Evolutionary conservation across 1,140 invertebrate species (phyloP), one percentile per base, ranked within the genome.

Genomic region (Latrodectus geometricus): DNA sequence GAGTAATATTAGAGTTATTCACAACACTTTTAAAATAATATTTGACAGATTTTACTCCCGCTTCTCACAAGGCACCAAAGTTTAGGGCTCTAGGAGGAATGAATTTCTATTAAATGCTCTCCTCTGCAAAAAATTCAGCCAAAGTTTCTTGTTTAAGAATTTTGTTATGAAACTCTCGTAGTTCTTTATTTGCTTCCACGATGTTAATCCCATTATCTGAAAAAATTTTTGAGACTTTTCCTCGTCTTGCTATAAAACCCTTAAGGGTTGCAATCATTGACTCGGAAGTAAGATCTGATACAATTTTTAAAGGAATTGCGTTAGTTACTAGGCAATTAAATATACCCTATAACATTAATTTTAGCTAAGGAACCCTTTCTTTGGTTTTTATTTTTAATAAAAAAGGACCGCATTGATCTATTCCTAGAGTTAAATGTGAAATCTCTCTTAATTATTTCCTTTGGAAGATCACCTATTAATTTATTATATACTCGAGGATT

Each of bases 151-250:
- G n/a, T n/a, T n/a, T n/a, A n/a, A n/a, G n/a, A n/a, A n/a, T n/a
- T n/a, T n/a, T n/a, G n/a, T n/a, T 23, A 11, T 12, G 72, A 8
- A 74, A 49, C 12, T 50, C 49, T 23, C 48, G 68, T 9, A 88
- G 15, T n/a, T 65, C 70, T 48, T 75, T 23, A 52, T 83, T 88
- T 11, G 72, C 48, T 4, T 76, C 52, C 4, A 69, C 50, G 80
- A 92, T 91, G 88, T 91, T 91, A 4, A 89, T 90, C 0, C 89
- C 91, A 70, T 91, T 91, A 74, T 91, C 90, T 21, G 87, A 88
- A 54, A 73, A 88, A 8, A 90, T 88, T 12, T 87, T 48, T 4
- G 9, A 61, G 12, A 88, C 89, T 17, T 87, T 78, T 68, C 90
- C 90, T 56, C 90, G 88, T 69, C 89, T 11, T 21, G 70, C 61